phyloP scores from a whole-genome alignment of 2,888 invertebrate genomes.

The Eurytoma californica region DNA sequence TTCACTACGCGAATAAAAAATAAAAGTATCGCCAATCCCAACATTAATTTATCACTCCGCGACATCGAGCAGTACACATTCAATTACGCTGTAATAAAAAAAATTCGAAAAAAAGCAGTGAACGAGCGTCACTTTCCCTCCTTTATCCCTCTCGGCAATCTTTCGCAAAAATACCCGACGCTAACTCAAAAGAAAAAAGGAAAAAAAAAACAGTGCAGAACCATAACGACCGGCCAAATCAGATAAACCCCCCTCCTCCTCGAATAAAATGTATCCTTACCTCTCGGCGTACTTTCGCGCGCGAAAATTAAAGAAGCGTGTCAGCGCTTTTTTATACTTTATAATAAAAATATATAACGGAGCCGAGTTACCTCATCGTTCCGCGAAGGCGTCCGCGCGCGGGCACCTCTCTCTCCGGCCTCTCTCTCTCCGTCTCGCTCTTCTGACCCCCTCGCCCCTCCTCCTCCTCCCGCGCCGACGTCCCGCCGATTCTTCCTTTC shows the following conservation, averaged over 20 bases:
- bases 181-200: no score
- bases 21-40: no score
- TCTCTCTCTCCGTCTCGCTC: background rate
- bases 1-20: no score
- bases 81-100: no score
- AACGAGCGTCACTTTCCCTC: no score
- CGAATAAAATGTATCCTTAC: background rate
- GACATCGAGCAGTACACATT: no score
- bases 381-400: slow-evolving; percentile 20
- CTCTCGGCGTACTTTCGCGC: background rate
- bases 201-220: no score
- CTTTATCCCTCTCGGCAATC: no score
- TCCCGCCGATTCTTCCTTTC: background rate
- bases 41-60: no score
- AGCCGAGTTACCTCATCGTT: slow-evolving; percentile 42
- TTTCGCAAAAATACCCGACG: no score
- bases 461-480: background rate
- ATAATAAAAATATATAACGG: slow-evolving; percentile 35
- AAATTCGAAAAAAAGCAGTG: no score
- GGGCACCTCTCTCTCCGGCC: background rate
- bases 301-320: slow-evolving; percentile 4
- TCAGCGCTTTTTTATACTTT: slow-evolving; percentile 20
- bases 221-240: no score
- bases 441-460: background rate
- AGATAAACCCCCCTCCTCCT: background rate